A percentile compares a stretch with the other conserved stretches of the same genome.
Evolutionary conservation across 1,140 invertebrate species (phyloP).

Genomic region (Piezodorus guildinii): DNA sequence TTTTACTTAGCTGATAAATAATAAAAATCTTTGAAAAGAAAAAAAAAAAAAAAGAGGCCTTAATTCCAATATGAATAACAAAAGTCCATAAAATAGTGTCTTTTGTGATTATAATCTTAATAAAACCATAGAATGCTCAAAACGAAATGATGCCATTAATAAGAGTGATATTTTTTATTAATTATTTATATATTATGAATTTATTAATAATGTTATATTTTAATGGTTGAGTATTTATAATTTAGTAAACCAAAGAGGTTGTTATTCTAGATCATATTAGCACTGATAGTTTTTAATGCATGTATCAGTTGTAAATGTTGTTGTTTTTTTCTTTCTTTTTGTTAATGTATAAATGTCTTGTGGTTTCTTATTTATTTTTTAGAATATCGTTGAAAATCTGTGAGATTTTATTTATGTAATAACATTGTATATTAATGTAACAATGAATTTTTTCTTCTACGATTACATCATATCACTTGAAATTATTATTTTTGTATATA

Average conservation of each 20-base stretch:
- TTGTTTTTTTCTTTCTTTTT: not conserved
- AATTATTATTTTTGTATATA: not conserved
- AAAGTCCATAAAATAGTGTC: not conserved
- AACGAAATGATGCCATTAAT: slow-evolving; percentile 2
- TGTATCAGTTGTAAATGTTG: not conserved
- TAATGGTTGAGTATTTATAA: slow-evolving; percentile 3
- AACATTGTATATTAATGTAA: not conserved
- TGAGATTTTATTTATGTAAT: no score
- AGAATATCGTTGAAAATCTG: not conserved
- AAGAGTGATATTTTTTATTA: slow-evolving; percentile 6
- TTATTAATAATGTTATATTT: slow-evolving; percentile 8
- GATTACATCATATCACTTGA: not conserved
- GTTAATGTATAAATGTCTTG: not conserved
- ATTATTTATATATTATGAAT: slow-evolving; percentile 9
- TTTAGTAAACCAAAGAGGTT: slow-evolving; percentile 2
- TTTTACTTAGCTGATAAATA: not conserved
- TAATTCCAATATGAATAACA: not conserved
- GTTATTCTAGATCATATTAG: not conserved
- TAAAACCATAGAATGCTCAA: slow-evolving; percentile 5
- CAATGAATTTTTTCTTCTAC: not conserved
- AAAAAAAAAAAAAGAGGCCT: not conserved
- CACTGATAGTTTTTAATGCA: not conserved
- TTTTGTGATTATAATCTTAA: not conserved
- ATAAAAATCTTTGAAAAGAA: not conserved
- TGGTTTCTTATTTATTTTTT: slow-evolving; percentile 4